Evolutionary conservation across 2,888 invertebrate species (phyloP).

Genomic region (Mesoligia furuncula): DNA sequence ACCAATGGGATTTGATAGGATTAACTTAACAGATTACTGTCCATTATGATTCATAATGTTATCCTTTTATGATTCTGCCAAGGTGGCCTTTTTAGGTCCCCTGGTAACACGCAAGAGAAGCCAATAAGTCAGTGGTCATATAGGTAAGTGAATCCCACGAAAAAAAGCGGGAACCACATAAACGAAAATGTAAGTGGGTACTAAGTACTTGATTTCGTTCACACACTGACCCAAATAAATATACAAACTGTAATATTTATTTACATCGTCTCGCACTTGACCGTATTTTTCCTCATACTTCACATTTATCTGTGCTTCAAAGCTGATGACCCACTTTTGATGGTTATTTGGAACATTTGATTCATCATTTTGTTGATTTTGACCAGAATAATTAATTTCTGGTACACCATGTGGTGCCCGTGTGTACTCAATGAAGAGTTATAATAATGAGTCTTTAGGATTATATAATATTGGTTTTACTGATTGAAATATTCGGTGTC

Average conservation of each 20-base stretch:
- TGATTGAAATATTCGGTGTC: background rate
- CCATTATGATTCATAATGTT: no score
- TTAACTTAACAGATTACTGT: no score
- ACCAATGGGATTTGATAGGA: no score
- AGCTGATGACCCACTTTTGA: conserved; percentile 46
- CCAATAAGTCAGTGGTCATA: background rate
- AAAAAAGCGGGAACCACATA: background rate
- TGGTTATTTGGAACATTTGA: conserved; percentile 22
- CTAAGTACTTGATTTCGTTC: conserved; percentile 20
- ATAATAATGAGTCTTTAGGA: background rate
- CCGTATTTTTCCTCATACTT: conserved; percentile 52
- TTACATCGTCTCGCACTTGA: conserved; percentile 45
- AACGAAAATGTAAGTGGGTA: background rate
- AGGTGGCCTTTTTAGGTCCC: no score
- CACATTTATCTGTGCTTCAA: conserved; percentile 22
- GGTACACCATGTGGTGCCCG: conserved; percentile 22
- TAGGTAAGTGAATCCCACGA: background rate
- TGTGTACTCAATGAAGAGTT: background rate
- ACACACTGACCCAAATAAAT: conserved; percentile 50
- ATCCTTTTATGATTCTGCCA: no score
- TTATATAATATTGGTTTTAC: background rate
- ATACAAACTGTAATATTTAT: background rate
- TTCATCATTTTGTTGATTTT: conserved; percentile 47
- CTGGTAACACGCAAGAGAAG: no score
- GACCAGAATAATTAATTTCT: conserved; percentile 10